Conservation (phyloP, 2,113 vertebrate genomes). For the Kobus ellipsiprymnus region DNA sequence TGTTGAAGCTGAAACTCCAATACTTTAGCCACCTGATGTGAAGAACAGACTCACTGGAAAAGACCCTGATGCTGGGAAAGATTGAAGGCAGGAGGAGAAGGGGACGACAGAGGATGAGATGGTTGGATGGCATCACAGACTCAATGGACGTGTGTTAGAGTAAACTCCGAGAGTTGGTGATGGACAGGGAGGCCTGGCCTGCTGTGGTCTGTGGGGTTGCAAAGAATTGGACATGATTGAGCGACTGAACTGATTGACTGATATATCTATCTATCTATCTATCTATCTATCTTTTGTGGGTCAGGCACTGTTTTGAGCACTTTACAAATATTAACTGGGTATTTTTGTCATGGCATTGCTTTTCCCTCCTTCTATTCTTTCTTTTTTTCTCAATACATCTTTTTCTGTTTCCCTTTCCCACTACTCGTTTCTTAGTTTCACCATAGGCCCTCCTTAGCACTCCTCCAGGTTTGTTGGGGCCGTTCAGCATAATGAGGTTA, state of each 20-base stretch:
- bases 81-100: background rate
- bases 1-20: background rate
- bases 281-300: background rate
- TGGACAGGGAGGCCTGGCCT: background rate
- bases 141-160: background rate
- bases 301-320: background rate
- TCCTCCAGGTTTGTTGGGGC: background rate
- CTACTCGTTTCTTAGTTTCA: background rate
- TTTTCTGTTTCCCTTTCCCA: background rate
- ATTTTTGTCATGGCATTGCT: background rate
- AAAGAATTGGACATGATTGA: background rate
- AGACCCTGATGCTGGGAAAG: background rate
- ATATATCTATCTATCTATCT: background rate
- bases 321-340: background rate
- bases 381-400: background rate
- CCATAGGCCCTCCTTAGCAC: background rate
- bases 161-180: background rate
- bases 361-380: background rate
- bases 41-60: background rate
- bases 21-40: background rate
- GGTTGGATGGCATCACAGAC: background rate
- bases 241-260: background rate
- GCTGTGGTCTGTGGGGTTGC: accelerated
- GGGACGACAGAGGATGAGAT: background rate
- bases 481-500: background rate